Evolutionary conservation across 2,797 vertebrate species (phyloP).

Genomic region (Cyclopterus lumpus): DNA sequence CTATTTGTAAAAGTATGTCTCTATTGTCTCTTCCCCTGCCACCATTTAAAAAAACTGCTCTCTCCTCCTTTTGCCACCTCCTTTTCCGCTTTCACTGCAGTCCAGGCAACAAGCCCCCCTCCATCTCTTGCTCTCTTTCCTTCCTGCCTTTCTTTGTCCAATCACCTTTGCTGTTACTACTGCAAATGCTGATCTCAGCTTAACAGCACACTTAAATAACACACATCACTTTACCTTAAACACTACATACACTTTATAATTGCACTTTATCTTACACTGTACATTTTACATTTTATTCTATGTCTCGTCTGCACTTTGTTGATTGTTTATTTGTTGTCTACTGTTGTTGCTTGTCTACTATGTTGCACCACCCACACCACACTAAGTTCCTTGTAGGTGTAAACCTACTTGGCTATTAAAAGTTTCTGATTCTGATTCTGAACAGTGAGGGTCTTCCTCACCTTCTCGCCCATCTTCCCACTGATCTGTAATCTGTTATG

Average conservation of each 20-base stretch:
- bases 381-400: no score
- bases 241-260: no score
- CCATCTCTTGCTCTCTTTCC: conserved; percentile 31
- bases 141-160: conserved; percentile 51
- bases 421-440: no score
- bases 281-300: no score
- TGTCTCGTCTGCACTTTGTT: no score
- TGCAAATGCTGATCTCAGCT: conserved; percentile 32
- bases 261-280: no score
- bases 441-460: conserved; percentile 15
- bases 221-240: no score
- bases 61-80: conserved; percentile 25
- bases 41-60: conserved; percentile 51
- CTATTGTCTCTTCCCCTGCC: conserved; percentile 27
- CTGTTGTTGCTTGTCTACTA: no score
- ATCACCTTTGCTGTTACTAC: conserved; percentile 56
- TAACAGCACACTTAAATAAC: no score
- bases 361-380: no score
- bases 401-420: no score
- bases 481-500: conserved; percentile 19
- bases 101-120: conserved; percentile 50
- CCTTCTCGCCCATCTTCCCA: neutral
- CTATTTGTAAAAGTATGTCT: conserved; percentile 27
- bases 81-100: conserved; percentile 59
- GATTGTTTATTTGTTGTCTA: no score